A percentile compares a stretch with the other conserved stretches of the same genome.
Conservation (phyloP, 2,888 invertebrate genomes). For the Alsophila aescularia region DNA sequence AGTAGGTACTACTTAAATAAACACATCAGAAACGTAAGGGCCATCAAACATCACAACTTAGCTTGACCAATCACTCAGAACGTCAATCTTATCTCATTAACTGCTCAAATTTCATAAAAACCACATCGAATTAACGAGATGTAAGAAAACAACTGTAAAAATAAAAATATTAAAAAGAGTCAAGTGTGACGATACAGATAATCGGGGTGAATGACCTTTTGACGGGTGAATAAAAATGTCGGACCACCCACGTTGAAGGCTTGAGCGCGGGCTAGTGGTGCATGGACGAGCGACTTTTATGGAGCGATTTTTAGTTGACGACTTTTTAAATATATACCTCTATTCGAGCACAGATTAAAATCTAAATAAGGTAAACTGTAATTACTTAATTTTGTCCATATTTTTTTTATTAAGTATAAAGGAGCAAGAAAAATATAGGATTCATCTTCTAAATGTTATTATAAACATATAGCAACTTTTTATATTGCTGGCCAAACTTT, state of each 20-base stretch:
- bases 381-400: too few species aligned
- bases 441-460: too few species aligned
- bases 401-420: too few species aligned
- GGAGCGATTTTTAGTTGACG: constrained; percentile 1
- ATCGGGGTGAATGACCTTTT: constrained; percentile 75
- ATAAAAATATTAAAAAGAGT: constrained; percentile 15
- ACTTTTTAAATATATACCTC: not conserved
- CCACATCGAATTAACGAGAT: constrained; percentile 21
- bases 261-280: not conserved
- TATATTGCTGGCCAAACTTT: too few species aligned
- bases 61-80: constrained; percentile 1
- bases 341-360: not conserved
- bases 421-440: too few species aligned
- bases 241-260: constrained; percentile 74
- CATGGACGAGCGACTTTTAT: constrained; percentile 3
- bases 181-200: constrained; percentile 43
- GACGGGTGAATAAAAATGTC: constrained; percentile 68
- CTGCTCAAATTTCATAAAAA: constrained; percentile 19
- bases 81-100: constrained; percentile 4
- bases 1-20: too few species aligned
- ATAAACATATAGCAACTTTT: too few species aligned
- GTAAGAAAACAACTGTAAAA: constrained; percentile 19
- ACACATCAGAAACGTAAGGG: too few species aligned
- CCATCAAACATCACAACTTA: not conserved
- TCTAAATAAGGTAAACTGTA: not conserved